Evolutionary conservation across 1,140 invertebrate genomes (phyloP), one percentile per base, ranked within the genome.

Genomic region (Pseudomyrmex pallidus): DNA sequence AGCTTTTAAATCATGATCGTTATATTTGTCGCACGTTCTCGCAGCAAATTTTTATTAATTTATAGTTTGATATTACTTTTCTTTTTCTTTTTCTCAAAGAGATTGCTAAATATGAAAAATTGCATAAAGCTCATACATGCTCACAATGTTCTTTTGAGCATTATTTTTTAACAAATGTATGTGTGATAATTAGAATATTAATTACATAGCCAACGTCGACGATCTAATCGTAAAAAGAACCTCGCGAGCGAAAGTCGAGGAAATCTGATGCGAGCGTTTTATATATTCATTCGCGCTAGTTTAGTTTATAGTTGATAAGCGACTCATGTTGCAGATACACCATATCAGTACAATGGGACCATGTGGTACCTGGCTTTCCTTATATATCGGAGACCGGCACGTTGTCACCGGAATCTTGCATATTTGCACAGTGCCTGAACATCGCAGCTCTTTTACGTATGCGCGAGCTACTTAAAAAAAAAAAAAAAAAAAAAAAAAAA

Each of bases 341-440:
- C 20, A 93, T 95, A 73, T 94, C 95, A 22, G 94, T 96, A 1
- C 90, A 91, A 56, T 91, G 95, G 63, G 93, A 93, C 10, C 95
- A 96, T 89, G 95, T 95, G 50, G 64, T 93, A 92, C 91, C 94
- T 74, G 94, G 94, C 59, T 95, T 96, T 87, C 95, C 95, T 46
- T 96, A 96, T 88, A 96, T 96, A 87, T 96, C 95, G 83, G 95
- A 96, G 87, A 96, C 96, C 7, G 96, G 96, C 50, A 95, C 95
- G 3, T 85, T 93, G 46, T 92, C 95, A 9, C 95, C 96, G n/a
- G 96, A 96, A 86, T 95, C 95, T 56, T 96, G 95, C 87, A 93
- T 96, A 66, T 96, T 96, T 90, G 94, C 95, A 9, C 95, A 95
- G 87, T 91, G 95, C 13, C 90, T 96, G 1, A 96, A 96, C 83